Percentiles rank a stretch among this genome's conserved stretches.
Conservation (phyloP, 1,140 invertebrate species). For the Schlechtendalia chinensis region DNA sequence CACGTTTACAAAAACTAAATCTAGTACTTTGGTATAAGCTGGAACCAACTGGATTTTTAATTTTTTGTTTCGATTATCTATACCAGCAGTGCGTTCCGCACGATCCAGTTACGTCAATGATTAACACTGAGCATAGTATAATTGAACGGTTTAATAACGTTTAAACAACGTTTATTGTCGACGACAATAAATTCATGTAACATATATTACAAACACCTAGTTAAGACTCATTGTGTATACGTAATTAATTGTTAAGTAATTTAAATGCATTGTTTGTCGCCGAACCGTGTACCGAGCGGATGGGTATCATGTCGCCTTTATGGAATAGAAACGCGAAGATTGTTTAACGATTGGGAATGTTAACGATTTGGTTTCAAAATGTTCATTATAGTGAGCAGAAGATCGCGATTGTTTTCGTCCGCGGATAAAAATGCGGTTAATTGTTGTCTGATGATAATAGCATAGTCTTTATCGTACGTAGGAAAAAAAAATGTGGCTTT, state of each 20-base stretch:
- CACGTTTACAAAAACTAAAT: too few relatives aligned
- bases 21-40: too few relatives aligned
- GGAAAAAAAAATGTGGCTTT: slow-evolving; percentile 16
- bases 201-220: too few relatives aligned
- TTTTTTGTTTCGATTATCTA: too few relatives aligned
- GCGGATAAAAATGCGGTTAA: slow-evolving; percentile 42
- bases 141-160: too few relatives aligned
- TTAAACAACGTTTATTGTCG: too few relatives aligned
- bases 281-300: not conserved
- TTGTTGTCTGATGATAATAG: slow-evolving; percentile 40
- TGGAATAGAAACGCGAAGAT: not conserved
- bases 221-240: not conserved
- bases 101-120: too few relatives aligned
- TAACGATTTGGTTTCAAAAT: slow-evolving; percentile 38
- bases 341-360: not conserved
- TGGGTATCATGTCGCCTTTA: not conserved
- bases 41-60: too few relatives aligned
- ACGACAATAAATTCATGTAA: not conserved
- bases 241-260: slow-evolving; percentile 18
- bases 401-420: not conserved
- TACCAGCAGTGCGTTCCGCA: too few relatives aligned
- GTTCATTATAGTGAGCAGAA: slow-evolving; percentile 23
- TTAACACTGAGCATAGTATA: too few relatives aligned
- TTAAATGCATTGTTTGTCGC: not conserved
- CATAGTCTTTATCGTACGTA: not conserved